Percentiles rank a stretch among this genome's conserved stretches.
phyloP scores from a whole-genome alignment of 2,113 vertebrate species.

The Brachypteracias leptosomus region DNA sequence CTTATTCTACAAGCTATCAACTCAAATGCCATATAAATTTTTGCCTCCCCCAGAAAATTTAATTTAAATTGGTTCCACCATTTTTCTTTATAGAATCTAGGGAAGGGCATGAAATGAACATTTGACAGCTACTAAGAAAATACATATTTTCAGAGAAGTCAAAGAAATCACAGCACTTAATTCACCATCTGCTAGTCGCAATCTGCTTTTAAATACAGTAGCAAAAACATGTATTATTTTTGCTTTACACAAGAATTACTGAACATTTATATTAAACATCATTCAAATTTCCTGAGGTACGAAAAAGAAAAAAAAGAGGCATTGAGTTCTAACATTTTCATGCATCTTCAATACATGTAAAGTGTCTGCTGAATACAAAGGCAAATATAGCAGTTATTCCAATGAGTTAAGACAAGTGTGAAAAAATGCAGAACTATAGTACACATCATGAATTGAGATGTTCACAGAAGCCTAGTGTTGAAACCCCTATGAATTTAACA shows the following conservation, averaged over 20 bases:
- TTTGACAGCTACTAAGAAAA: not conserved
- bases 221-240: not conserved
- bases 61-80: not conserved
- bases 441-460: not conserved
- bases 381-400: not conserved
- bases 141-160: not conserved
- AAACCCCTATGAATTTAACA: not conserved
- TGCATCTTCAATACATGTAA: not conserved
- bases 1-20: not conserved
- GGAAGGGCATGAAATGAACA: slow-evolving; percentile 10
- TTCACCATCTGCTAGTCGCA: not conserved
- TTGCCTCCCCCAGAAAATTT: not conserved
- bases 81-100: not conserved
- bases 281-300: not conserved
- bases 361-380: not conserved
- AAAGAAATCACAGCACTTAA: not conserved
- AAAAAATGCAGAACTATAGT: not conserved
- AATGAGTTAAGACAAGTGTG: not conserved
- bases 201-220: not conserved
- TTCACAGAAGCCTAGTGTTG: not conserved
- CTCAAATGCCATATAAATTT: slow-evolving; percentile 38
- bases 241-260: not conserved
- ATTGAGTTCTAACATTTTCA: not conserved
- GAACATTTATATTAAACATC: not conserved
- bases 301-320: not conserved